These are phyloP conservation scores for Xiphophorus birchmanni DNA, from an alignment of 2,797 vertebrate species.

Conservation along the genomic window DNA sequence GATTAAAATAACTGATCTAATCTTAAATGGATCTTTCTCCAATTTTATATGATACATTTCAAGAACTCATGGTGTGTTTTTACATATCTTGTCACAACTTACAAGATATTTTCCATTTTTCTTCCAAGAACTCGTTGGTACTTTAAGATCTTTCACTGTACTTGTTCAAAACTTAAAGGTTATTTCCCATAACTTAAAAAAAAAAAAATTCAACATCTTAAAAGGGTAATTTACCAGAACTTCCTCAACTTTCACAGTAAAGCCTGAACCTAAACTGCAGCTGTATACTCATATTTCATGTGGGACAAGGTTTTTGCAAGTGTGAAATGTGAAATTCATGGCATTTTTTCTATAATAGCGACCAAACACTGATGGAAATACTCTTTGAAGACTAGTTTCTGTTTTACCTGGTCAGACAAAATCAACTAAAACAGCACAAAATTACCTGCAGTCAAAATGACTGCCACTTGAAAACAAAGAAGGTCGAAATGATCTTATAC, in stretches of 20 bases:
- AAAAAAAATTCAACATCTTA: background rate
- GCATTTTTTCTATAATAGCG: too few species aligned
- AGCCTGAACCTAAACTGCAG: too few species aligned
- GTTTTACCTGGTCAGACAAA: too few species aligned
- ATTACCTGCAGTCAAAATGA: too few species aligned
- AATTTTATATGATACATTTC: background rate
- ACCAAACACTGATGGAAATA: too few species aligned
- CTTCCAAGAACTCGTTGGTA: background rate
- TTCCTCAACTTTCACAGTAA: background rate
- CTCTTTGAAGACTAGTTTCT: too few species aligned
- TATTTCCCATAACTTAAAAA: background rate
- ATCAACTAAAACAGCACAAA: too few species aligned
- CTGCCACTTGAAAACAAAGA: too few species aligned
- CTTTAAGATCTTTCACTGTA: background rate
- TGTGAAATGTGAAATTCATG: too few species aligned
- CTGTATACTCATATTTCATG: too few species aligned
- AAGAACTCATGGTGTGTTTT: background rate
- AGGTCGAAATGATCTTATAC: too few species aligned
- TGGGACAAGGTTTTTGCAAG: too few species aligned
- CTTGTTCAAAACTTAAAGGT: background rate
- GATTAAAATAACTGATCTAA: background rate
- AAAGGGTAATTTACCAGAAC: background rate
- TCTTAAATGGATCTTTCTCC: background rate
- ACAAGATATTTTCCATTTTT: background rate
- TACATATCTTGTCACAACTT: background rate